Conservation (phyloP, 2,888 invertebrate species). For the Diloba caeruleocephala region DNA sequence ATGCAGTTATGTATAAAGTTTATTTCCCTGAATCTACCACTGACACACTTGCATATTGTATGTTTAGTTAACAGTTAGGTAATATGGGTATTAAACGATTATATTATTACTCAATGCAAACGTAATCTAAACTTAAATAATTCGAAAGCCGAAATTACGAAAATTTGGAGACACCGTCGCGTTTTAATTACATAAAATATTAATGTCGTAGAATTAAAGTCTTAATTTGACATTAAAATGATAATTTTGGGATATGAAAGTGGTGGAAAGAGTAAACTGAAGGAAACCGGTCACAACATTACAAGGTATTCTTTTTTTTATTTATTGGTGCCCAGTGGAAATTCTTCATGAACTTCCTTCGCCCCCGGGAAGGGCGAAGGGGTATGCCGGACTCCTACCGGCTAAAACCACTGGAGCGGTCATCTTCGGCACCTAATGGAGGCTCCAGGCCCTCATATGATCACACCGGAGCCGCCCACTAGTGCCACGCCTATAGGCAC, state of each 20-base stretch:
- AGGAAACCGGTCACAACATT: constrained; percentile 34
- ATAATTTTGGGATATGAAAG: constrained; percentile 6
- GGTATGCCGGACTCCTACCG: too few species aligned
- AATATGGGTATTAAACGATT: constrained; percentile 38
- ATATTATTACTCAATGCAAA: constrained; percentile 37
- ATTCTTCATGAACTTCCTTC: too few species aligned
- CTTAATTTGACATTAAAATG: constrained; percentile 2
- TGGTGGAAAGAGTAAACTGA: constrained; percentile 12
- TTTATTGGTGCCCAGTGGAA: too few species aligned
- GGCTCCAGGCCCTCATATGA: too few species aligned
- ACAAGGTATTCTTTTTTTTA: too few species aligned
- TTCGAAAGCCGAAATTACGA: constrained; percentile 4
- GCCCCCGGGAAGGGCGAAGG: too few species aligned
- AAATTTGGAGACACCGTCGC: not conserved
- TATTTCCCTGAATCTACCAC: constrained; percentile 63
- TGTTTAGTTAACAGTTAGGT: constrained; percentile 32
- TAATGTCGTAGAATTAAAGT: not conserved
- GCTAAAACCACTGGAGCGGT: too few species aligned
- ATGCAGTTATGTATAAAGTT: constrained; percentile 57
- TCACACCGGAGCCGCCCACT: too few species aligned
- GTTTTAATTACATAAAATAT: not conserved
- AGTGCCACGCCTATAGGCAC: too few species aligned
- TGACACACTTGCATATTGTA: constrained; percentile 52
- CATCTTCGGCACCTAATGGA: too few species aligned
- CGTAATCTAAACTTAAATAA: constrained; percentile 21